Base-by-base conservation (phyloP, 1,140 invertebrate species). In the Lanistes nyassanus region DNA sequence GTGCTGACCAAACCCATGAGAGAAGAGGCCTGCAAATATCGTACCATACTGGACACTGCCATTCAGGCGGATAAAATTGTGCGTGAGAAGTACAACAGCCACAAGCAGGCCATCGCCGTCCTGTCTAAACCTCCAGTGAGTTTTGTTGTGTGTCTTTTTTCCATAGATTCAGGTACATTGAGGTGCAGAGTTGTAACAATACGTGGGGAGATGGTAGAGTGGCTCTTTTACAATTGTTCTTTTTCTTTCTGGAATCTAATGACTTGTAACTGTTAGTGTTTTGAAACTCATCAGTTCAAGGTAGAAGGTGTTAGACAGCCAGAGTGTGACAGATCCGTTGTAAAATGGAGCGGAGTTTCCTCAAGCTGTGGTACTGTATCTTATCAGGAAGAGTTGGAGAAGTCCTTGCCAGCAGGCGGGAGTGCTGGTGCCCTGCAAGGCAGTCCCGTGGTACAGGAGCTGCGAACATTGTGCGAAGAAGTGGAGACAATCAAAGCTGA, bases 401-500 rank as follows among this genome's bases (percentile, higher is more conserved):
- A 80, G 34, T 78, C 79, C 3, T 60, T 80, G 34, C 79, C 79
- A 62, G 73, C 74, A 21, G 79, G 74, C 3, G 77, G 74, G 56
- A 76, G 70, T 60, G 76, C 70, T 31, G 76, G 66, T 0, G 64
- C 76, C 29, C 42, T 80, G 36, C 87, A 23, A 82, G 92, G 62
- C 91, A 91, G 16, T 86, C 87, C 31, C 84, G 87, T 73, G 83
- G 87, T 72, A 79, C 84, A 39, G 81, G 79, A 51, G 78, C 82
- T 73, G 77, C 82, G 91, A 29, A 92, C 92, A 77, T 91, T 99
- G 21, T 92, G 93, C 74, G 88, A 91, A 65, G 91, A 99, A 47
- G 95, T 98, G 23, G 95, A 97, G 84, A 92, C 92, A 47, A 90
- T 98, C 26, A 98, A 97, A 91, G 92, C 93, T 36, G 96, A 97